Conservation (phyloP, 2,797 vertebrate species). For the Pelochelys cantorii region DNA sequence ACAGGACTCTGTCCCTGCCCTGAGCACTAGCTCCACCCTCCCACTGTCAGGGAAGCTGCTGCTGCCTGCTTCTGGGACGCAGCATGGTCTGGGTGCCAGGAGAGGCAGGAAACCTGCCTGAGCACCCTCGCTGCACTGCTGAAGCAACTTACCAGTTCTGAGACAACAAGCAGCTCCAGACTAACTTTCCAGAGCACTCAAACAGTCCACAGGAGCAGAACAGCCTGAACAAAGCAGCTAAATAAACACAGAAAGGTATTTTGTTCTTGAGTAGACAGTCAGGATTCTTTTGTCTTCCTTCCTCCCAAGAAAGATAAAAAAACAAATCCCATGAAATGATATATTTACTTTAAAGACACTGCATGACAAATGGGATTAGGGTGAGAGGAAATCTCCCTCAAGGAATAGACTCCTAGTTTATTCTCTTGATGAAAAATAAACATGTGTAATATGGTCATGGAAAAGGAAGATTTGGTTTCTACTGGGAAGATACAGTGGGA, state of each 20-base stretch:
- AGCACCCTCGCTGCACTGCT: conserved; percentile 29
- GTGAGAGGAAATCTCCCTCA: background rate
- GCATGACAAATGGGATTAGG: background rate
- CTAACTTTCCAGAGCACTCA: conserved; percentile 37
- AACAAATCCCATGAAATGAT: background rate
- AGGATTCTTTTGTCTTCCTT: conserved; percentile 32
- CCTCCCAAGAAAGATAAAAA: background rate
- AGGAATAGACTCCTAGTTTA: background rate
- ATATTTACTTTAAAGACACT: conserved; percentile 14
- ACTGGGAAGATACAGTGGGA: background rate
- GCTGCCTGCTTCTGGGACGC: too few species aligned
- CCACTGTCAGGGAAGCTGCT: too few species aligned
- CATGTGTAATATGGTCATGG: background rate
- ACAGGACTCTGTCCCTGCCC: too few species aligned
- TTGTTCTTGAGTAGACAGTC: conserved; percentile 41
- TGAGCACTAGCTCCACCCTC: too few species aligned
- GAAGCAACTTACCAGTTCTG: conserved; percentile 32
- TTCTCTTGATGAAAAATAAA: background rate
- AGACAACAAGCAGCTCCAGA: conserved; percentile 20
- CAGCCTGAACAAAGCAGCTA: conserved; percentile 63
- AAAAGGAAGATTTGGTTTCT: background rate
- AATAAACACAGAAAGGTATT: conserved; percentile 61
- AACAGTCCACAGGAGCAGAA: conserved; percentile 1
- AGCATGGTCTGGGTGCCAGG: too few species aligned
- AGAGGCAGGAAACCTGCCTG: too few species aligned